Base-by-base conservation (phyloP, 2,888 invertebrate genomes). In the Rhabditophanes sp. region DNA sequence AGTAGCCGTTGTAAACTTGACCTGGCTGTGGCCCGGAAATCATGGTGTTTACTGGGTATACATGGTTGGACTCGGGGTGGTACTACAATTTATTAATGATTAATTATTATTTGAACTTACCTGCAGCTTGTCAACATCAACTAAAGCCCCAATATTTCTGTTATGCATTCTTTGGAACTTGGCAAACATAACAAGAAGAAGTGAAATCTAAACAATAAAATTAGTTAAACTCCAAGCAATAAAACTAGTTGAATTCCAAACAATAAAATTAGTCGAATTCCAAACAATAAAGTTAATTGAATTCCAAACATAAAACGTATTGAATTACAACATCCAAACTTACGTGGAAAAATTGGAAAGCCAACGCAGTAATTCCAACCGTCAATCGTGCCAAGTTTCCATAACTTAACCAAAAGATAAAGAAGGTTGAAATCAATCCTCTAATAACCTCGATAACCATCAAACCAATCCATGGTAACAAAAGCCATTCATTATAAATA, bases 351-450 rank as follows among this genome's bases (percentile, higher is more conserved):
- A 60, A 44, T 35, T 64, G 64, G 12, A 64, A 41, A 4, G 61
- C 64, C n/a, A 65, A 47, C 48, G 65, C 64, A 50, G 65, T 63
- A 23, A 64, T 64, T 20, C 57, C 64, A 4, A 60, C 54, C 12
- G 64, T 64, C 28, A 64, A 56, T 19, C 64, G 45, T 1, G 59
- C 56, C 32, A 64, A 39, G 34, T 63, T 56, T 3, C 50, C 43
- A 30, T 56, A 47, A 26, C 53, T 53, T 37, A 43, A 53, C 35
- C 54, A 44, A 44, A 64, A 65, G 21, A 64, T 64, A 41, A 64
- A 44, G 30, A 64, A 47, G 19, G 45, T 47, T 9, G 63, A 62
- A 32, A 64, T 53, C 23, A 62, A 37, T 12, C 64, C 64, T 8
- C 64, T 50, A 15, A 64, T 40, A 26, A 64, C 54, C 21, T 64